Base-by-base conservation (phyloP, 1,140 invertebrate species). In the Cheumatopsyche charites region DNA sequence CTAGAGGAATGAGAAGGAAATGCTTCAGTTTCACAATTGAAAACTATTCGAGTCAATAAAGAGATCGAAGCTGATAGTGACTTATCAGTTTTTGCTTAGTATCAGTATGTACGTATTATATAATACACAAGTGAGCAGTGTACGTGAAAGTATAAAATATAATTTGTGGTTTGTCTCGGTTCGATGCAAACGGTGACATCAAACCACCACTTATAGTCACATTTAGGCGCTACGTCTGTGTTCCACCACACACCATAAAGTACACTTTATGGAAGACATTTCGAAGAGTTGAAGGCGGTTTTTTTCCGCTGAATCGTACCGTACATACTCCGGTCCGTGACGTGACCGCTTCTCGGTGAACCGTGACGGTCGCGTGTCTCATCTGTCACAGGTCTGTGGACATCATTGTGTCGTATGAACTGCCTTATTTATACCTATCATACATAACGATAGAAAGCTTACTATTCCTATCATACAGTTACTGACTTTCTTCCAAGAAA, bases 311-410 rank as follows among this genome's bases (percentile, higher is more conserved):
- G 29, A 36, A 36, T 4, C 29, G 9, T 36, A 4, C 29, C 3
- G 9, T 4, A 36, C 9, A 4, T 36, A 3, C 29, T 9, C 29
- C 29, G 29, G 29, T 36, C 9, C 29, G 43, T 23, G 23, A 11
- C 36, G 36, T 66, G 63, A 66, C 63, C 63, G 63, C 42, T 66
- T 66, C 63, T 42, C 25, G 45, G 47, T 72, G 70, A 72, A 72
- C 70, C 70, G 45, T 42, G 41, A 61, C 42, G 52, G 62, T 66
- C 41, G 63, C 70, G 70, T 72, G 70, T 67, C 70, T 67, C 49
- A 43, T 61, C 36, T 66, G 70, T 72, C 70, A 72, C 70, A 72
- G 47, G 52, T 42, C 63, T 41, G 41, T 72, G 58, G 29, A 58
- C 52, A 72, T 49, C 47, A 42, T 47, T 66, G 21, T 58, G 62